Percentiles rank a stretch among this genome's conserved stretches.
Conservation (phyloP, 1,140 invertebrate species). For the Drosophila truncata region DNA sequence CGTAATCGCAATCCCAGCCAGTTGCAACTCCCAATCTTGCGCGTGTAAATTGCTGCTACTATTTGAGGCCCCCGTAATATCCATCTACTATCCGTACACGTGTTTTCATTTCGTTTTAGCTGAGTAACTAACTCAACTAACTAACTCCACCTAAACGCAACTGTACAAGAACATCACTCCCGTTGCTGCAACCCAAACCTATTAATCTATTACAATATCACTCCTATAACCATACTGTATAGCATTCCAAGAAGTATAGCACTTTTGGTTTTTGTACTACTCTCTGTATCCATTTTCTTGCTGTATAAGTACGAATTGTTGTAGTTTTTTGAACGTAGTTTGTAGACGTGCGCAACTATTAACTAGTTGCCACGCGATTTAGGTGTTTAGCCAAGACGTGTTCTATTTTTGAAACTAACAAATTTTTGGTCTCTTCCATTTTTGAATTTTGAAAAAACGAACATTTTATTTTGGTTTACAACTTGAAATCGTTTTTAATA, state of each 20-base stretch:
- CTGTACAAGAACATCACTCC: constrained; percentile 49
- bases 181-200: constrained; percentile 54
- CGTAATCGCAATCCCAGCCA: constrained; percentile 52
- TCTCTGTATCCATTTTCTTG: constrained; percentile 6
- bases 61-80: constrained; percentile 38
- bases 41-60: constrained; percentile 47
- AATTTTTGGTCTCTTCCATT: constrained; percentile 77
- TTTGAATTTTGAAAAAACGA: constrained; percentile 72
- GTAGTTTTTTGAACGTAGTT: constrained; percentile 42
- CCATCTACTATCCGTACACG: constrained; percentile 43
- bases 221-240: constrained; percentile 13
- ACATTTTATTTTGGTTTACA: constrained; percentile 31
- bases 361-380: constrained; percentile 26
- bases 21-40: constrained; percentile 32
- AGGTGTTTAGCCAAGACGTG: constrained; percentile 5
- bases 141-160: constrained; percentile 39
- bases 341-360: constrained; percentile 8
- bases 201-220: constrained; percentile 33
- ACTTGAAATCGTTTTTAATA: constrained; percentile 29
- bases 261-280: constrained; percentile 59
- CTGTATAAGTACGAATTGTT: constrained; percentile 14
- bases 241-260: constrained; percentile 28
- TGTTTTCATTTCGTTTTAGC: constrained; percentile 68
- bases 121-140: constrained; percentile 28
- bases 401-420: constrained; percentile 73